Base-by-base conservation (phyloP, 2,888 invertebrate genomes). In the Brenthis ino region DNA sequence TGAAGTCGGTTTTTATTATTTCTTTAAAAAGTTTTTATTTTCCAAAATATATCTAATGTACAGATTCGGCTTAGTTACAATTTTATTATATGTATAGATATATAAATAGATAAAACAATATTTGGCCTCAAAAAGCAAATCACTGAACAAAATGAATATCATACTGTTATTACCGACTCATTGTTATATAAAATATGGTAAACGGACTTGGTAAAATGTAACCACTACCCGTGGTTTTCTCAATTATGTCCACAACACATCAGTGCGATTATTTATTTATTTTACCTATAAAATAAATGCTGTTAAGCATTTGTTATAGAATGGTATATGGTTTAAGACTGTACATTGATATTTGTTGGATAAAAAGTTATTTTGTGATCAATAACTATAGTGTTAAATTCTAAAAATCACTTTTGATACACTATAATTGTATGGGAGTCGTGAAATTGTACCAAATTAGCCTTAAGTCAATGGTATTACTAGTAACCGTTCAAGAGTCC, bases 211-310 rank as follows among this genome's bases (percentile, higher is more conserved):
- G 50, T 60, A 60, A 50, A 50, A 24, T 50, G 48, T n/a, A 24
- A 60, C 50, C 60, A 50, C 60, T 28, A 8, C n/a, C 60, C 50
- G 60, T 11, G 60, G 60, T 60, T 50, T 60, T 50, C 50, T 50
- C 50, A 60, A 60, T 60, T 60, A 60, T 50, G 60, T 60, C 60
- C 60, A 50, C 60, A 60, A 60, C 50, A 60, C 60, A 50, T 50
- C 60, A 60, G 48, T 28, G n/a, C 33, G 28, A 50, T 60, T 50
- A 60, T 60, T 60, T 60, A 60, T 60, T 60, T 60, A 60, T 28
- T 50, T 48, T 28, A n/a, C 12, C n/a, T 28, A 11, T 28, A 33
- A 33, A 50, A 60, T 50, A 60, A 60, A 50, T 60, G 33, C 12
- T 60, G 33, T n/a, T 20, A 2, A 53, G 51, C 33, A 33, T 37